A percentile compares a stretch with the other conserved stretches of the same genome.
Conservation (phyloP, 2,797 vertebrate genomes). For the Sebastes melanostomus region DNA sequence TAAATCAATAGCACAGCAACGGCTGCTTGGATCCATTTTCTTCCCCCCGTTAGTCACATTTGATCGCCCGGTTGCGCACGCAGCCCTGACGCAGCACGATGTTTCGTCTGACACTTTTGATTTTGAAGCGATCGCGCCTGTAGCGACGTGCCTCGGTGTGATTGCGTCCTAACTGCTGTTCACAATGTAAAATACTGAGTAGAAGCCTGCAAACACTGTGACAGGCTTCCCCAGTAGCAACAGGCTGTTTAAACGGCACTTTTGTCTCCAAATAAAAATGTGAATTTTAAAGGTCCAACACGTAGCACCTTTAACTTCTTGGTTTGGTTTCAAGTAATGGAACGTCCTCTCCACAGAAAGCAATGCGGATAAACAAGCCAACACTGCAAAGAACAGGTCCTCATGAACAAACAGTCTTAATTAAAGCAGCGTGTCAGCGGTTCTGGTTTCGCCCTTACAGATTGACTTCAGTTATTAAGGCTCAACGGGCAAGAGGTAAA, state of each 20-base stretch:
- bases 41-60: rapidly evolving
- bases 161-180: too few relatives aligned
- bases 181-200: neutral
- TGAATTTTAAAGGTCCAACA: neutral
- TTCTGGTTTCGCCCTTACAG: conserved; percentile 60
- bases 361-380: neutral
- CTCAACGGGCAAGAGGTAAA: conserved; percentile 81
- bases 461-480: conserved; percentile 80
- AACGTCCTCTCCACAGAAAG: neutral
- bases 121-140: too few relatives aligned
- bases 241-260: neutral
- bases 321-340: neutral
- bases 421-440: neutral
- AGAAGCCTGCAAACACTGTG: neutral
- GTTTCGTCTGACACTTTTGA: too few relatives aligned
- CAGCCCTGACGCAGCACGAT: too few relatives aligned
- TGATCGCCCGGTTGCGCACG: too few relatives aligned
- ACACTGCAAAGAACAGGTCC: neutral
- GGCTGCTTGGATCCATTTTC: too few relatives aligned
- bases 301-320: neutral
- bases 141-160: too few relatives aligned
- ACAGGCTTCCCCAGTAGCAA: neutral
- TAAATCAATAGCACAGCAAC: too few relatives aligned
- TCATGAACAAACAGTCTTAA: neutral
- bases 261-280: neutral